A percentile compares a stretch with the other conserved stretches of the same genome.
Evolutionary conservation across 2,113 vertebrate genomes (phyloP).

Genomic region (Megaceryle maxima): DNA sequence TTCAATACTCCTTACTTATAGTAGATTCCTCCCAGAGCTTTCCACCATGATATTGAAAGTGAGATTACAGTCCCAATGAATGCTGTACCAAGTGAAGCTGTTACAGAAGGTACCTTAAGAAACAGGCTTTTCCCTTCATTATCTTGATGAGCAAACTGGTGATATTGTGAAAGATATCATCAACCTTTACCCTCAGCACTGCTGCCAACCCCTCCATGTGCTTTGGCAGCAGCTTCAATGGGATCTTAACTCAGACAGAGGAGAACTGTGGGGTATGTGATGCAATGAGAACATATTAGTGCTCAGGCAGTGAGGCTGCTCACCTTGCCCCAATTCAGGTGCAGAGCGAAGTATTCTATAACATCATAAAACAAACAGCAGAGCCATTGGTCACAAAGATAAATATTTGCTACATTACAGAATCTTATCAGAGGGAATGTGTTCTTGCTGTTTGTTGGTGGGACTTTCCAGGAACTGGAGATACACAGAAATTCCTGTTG

Average conservation of each 20-base stretch:
- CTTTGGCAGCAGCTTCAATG: slow-evolving; percentile 10
- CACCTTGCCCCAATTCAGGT: neutral
- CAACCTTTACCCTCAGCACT: neutral
- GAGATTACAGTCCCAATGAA: neutral
- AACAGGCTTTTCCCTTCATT: neutral
- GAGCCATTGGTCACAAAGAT: slow-evolving; percentile 45
- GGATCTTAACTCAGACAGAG: neutral
- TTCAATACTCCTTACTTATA: neutral
- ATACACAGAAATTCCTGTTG: slow-evolving; percentile 33
- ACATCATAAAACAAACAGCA: slow-evolving; percentile 49
- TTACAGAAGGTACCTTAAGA: neutral
- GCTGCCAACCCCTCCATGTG: neutral
- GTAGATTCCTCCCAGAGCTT: neutral
- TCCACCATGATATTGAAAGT: neutral
- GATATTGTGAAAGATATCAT: neutral
- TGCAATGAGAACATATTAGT: neutral
- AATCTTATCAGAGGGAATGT: slow-evolving; percentile 52
- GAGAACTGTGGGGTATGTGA: neutral
- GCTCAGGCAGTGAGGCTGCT: neutral
- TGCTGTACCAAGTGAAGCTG: neutral
- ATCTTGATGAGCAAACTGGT: neutral
- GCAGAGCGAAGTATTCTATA: slow-evolving; percentile 8
- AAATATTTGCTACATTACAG: slow-evolving; percentile 60
- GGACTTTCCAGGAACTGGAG: slow-evolving; percentile 56
- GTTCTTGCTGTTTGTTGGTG: slow-evolving; percentile 33